phyloP scores from a whole-genome alignment of 2,888 invertebrate species.

The Automeris io region DNA sequence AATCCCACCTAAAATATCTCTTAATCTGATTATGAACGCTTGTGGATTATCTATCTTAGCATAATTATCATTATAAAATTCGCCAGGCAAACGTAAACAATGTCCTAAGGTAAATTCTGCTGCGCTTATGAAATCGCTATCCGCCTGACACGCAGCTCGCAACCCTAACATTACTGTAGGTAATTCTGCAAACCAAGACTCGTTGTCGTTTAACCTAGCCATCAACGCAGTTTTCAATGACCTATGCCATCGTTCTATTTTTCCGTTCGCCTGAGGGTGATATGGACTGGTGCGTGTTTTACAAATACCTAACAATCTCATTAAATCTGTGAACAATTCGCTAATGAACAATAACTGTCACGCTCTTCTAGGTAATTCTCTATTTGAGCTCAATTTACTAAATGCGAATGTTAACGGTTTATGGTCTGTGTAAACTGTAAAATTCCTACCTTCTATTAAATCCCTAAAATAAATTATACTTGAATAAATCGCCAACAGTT shows the following conservation, averaged over 20 bases:
- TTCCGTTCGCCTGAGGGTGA: background rate
- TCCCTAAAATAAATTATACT: background rate
- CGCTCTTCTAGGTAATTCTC: constrained; percentile 14
- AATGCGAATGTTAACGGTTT: constrained; percentile 9
- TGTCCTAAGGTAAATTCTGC: background rate
- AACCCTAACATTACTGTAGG: constrained; percentile 1
- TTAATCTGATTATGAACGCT: background rate
- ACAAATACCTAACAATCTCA: background rate
- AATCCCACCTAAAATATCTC: too few species aligned
- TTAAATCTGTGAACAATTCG: constrained; percentile 10
- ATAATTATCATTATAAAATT: background rate
- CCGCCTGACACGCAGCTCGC: background rate
- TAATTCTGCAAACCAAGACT: background rate
- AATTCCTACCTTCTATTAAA: background rate
- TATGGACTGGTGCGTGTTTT: background rate
- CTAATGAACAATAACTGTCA: constrained; percentile 18
- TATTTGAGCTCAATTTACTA: constrained; percentile 8
- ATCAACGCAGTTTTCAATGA: background rate
- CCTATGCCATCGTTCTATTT: background rate
- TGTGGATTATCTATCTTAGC: background rate
- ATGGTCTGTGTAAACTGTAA: constrained; percentile 1
- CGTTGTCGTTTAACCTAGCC: background rate
- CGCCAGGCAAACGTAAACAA: background rate
- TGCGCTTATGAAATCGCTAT: background rate
- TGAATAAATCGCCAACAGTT: constrained; percentile 3